Percentiles rank a stretch among this genome's conserved stretches.
Evolutionary conservation across 37 sponge, comb jelly and placozoan genomes (phyloP).

Genomic region (Aplysina aerophoba): DNA sequence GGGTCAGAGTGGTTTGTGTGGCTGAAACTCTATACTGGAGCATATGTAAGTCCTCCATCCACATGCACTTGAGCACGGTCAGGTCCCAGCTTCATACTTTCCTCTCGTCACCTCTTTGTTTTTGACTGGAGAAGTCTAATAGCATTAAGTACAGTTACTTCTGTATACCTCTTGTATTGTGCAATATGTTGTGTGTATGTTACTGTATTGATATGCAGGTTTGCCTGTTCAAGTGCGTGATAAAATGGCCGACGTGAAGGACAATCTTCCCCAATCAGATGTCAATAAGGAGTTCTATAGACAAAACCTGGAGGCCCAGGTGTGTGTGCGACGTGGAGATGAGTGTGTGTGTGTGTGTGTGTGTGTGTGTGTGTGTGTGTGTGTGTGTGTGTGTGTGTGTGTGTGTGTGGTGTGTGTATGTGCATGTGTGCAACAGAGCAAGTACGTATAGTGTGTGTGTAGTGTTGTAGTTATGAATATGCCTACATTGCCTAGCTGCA

Average conservation of each 20-base stretch:
- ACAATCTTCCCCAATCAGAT: conserved; percentile 88
- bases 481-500: neutral
- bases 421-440: neutral
- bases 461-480: neutral
- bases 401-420: neutral
- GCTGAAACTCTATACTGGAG: too few species aligned
- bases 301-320: conserved; percentile 86
- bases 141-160: too few species aligned
- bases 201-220: conserved; percentile 89
- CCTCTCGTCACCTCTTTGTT: too few species aligned
- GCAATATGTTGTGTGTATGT: neutral
- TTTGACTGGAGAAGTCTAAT: too few species aligned
- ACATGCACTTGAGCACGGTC: too few species aligned
- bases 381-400: neutral
- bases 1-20: too few species aligned
- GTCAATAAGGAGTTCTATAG: conserved; percentile 92
- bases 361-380: neutral
- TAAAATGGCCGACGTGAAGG: conserved; percentile 70
- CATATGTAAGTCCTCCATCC: too few species aligned
- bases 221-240: conserved; percentile 95
- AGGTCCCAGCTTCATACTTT: too few species aligned
- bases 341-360: neutral
- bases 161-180: too few species aligned
- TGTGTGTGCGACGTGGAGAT: neutral
- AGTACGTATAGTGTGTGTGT: neutral